These are phyloP conservation scores for Arizona elegans DNA, from an alignment of 2,113 vertebrate genomes.

Conservation along the genomic window DNA sequence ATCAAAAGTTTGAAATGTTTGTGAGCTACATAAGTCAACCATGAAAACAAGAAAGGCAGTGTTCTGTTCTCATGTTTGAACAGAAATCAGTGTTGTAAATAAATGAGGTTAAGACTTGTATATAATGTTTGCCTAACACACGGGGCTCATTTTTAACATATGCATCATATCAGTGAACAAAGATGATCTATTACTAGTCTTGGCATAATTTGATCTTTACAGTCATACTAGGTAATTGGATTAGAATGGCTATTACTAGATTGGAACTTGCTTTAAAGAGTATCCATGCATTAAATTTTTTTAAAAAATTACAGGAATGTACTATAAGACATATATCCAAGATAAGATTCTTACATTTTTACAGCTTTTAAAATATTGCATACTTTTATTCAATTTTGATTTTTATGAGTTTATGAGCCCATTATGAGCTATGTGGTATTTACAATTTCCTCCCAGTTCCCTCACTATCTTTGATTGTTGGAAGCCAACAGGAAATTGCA, in stretches of 20 bases:
- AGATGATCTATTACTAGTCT: background rate
- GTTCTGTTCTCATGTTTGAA: conserved; percentile 42
- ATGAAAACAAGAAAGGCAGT: conserved; percentile 42
- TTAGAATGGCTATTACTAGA: background rate
- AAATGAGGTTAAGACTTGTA: conserved; percentile 36
- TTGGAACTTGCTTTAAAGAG: background rate
- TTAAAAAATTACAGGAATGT: background rate
- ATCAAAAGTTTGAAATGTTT: conserved; percentile 44
- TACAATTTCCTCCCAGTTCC: background rate
- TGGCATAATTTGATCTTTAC: background rate
- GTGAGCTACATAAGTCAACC: conserved; percentile 41
- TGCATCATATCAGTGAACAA: background rate
- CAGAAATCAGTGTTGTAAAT: conserved; percentile 1
- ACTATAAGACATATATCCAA: background rate
- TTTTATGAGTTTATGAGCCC: too few relatives aligned
- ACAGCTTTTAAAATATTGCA: background rate
- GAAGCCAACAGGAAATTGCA: background rate
- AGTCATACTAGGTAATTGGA: background rate
- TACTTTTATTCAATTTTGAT: background rate
- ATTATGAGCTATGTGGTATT: background rate
- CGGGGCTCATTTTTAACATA: background rate
- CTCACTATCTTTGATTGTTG: background rate
- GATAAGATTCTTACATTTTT: background rate
- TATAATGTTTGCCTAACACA: background rate
- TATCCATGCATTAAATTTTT: background rate